Evolutionary conservation across 2,113 vertebrate species (phyloP), one percentile per base, ranked within the genome.

Genomic region (Ptilorrhoa leucosticta): DNA sequence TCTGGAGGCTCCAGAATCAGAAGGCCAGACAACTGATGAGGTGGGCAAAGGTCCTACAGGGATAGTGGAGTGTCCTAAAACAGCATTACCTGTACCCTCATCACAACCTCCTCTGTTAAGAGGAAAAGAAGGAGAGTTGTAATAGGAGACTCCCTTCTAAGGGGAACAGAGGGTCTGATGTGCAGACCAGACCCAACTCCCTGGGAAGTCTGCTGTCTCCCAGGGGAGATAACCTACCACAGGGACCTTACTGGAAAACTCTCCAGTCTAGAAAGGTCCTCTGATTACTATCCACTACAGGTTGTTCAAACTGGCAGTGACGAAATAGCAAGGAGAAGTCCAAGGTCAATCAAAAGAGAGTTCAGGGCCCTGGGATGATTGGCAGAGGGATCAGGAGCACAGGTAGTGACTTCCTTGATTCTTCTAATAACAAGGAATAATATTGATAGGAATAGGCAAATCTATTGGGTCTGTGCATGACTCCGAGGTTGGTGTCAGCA

Each of bases 151-250:
- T 35, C 30, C 24, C 7, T 66, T 47, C 35, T 50, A 26, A 48
- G 35, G 8, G 20, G 35, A 56, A 3, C 16, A 35, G 42, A n/a
- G 35, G 8, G 10, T 10, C 23, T 0, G 0, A n/a, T 48, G 13
- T n/a, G 35, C 50, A 48, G 19, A 65, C 9, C 48, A 56, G n/a
- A 64, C 40, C 22, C 23, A 73, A 28, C 10, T 28, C 48, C 23
- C 69, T 30, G 24, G 42, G 24, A 75, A 40, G 13, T 75, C 30
- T 57, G 42, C 30, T 24, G 3, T 40, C 30, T 40, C 7, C 31
- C 20, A 35, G 8, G 35, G 60, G 19, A 40, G 35, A 48, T 17
- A 35, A n/a, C n/a, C n/a, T n/a, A n/a, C n/a, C n/a, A n/a, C n/a
- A 66, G 35, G 20, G 16, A 50, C 35, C 6, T n/a, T 24, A n/a